These are phyloP conservation scores for Drosophila rellima DNA, from an alignment of 2,888 invertebrate genomes.

Conservation along the genomic window DNA sequence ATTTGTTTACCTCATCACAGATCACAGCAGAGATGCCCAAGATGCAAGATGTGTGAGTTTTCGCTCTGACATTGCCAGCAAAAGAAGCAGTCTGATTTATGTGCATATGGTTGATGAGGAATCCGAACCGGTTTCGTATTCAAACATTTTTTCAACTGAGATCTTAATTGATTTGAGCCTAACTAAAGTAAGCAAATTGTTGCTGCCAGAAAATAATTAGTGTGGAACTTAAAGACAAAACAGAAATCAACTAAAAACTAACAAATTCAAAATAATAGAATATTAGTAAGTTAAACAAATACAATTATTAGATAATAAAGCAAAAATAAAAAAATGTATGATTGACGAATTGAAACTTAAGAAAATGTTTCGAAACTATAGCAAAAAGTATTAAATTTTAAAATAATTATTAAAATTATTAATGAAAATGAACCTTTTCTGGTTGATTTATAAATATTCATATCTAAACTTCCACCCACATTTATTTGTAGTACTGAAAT, in stretches of 20 bases:
- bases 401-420: no score
- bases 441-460: neutral
- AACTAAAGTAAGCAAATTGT: neutral
- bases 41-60: slow-evolving; percentile 33
- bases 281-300: no score
- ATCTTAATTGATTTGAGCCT: slow-evolving; percentile 12
- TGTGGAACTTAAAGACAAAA: neutral
- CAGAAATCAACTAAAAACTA: neutral
- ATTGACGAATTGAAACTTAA: neutral
- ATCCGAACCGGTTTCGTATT: slow-evolving; percentile 23
- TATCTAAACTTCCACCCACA: slow-evolving; percentile 8
- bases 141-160: slow-evolving; percentile 1
- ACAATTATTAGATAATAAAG: neutral
- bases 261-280: no score
- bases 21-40: slow-evolving; percentile 11
- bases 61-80: slow-evolving; percentile 31
- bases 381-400: neutral
- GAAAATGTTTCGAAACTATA: neutral
- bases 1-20: slow-evolving; percentile 37
- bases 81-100: slow-evolving; percentile 20
- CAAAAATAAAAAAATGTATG: neutral
- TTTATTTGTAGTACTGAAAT: neutral
- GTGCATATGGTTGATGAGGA: neutral
- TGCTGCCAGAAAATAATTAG: slow-evolving; percentile 1
- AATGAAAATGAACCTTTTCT: neutral